Percentiles rank a stretch among this genome's conserved stretches.
Conservation (phyloP, 2,888 invertebrate genomes). For the Temnothorax rugatulus region DNA sequence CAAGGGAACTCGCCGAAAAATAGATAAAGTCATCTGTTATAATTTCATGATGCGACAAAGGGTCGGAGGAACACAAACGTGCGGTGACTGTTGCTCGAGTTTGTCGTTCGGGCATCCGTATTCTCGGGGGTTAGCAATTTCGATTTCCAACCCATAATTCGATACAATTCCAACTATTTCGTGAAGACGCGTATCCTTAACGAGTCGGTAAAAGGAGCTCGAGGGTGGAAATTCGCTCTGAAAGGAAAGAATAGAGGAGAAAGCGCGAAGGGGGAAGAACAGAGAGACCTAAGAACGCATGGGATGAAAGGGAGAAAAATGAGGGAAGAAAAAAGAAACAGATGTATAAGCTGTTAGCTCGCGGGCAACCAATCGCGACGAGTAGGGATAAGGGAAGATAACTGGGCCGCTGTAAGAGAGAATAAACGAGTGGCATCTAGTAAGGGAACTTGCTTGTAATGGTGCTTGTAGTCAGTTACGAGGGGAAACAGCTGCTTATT, state of each 20-base stretch:
- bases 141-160: constrained; percentile 54
- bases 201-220: constrained; percentile 62
- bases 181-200: constrained; percentile 61
- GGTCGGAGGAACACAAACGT: constrained; percentile 4
- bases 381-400: constrained; percentile 59
- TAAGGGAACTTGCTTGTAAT: constrained; percentile 53
- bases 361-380: constrained; percentile 62
- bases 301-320: background rate
- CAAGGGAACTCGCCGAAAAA: constrained; percentile 4
- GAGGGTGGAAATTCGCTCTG: constrained; percentile 63
- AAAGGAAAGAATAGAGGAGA: constrained; percentile 33
- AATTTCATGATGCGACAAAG: constrained; percentile 39
- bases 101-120: constrained; percentile 22
- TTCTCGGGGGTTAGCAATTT: constrained; percentile 57
- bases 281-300: constrained; percentile 7
- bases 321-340: constrained; percentile 12
- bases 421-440: background rate
- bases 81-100: constrained; percentile 10
- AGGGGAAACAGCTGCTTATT: constrained; percentile 74
- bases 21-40: constrained; percentile 43
- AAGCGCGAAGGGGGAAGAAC: background rate
- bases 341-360: constrained; percentile 57
- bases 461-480: constrained; percentile 46
- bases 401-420: constrained; percentile 40
- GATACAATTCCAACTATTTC: constrained; percentile 55